A percentile compares a stretch with the other conserved stretches of the same genome.
Evolutionary conservation across 1,140 invertebrate genomes (phyloP).

Genomic region (Penaeus chinensis): DNA sequence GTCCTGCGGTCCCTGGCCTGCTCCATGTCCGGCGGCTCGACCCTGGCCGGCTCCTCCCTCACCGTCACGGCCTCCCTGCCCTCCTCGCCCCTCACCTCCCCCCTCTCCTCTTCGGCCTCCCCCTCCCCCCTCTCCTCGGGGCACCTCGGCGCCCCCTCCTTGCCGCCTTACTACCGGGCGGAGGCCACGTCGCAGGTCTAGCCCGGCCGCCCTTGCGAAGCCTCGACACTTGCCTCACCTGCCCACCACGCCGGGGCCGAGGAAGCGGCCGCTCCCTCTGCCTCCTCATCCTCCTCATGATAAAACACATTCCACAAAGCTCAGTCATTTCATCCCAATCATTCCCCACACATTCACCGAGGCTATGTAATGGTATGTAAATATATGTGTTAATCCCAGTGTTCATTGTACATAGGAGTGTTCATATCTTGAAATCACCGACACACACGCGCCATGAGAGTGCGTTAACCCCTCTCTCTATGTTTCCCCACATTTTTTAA

Average conservation of each 20-base stretch:
- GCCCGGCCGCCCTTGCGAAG: background rate
- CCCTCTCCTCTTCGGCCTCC: conserved; percentile 49
- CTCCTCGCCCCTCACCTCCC: conserved; percentile 54
- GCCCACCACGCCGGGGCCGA: background rate
- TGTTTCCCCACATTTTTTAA: background rate
- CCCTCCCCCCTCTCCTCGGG: conserved; percentile 50
- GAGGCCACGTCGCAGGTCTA: conserved; percentile 56
- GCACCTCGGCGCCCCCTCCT: conserved; percentile 32
- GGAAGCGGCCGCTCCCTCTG: too few species aligned
- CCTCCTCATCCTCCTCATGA: too few species aligned
- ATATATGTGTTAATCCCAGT: conserved; percentile 45
- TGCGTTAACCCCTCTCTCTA: background rate
- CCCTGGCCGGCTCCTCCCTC: conserved; percentile 46
- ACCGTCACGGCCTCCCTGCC: conserved; percentile 54
- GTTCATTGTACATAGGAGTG: conserved; percentile 48
- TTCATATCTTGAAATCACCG: background rate
- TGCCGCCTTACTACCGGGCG: conserved; percentile 51
- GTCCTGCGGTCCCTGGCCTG: conserved; percentile 49
- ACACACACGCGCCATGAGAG: too few species aligned
- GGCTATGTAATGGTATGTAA: conserved; percentile 7
- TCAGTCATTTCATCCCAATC: background rate
- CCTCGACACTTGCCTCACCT: background rate
- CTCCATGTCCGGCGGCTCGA: conserved; percentile 32
- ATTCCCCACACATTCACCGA: background rate
- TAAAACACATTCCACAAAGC: background rate